Base-by-base conservation (phyloP, 2,888 invertebrate genomes). In the Holacanthella duospinosa region DNA sequence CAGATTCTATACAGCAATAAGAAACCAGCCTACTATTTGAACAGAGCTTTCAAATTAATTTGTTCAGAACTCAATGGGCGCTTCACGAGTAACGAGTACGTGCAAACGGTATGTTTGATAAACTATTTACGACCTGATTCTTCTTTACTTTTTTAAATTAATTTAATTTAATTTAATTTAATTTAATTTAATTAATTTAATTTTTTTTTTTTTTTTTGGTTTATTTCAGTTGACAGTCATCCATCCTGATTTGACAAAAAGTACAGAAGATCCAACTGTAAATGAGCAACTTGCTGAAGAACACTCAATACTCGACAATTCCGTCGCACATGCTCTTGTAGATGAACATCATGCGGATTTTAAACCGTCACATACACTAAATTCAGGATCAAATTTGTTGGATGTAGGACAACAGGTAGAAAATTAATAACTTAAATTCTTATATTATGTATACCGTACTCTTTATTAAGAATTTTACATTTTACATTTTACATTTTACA, bases 41-140 rank as follows among this genome's bases (percentile, higher is more conserved):
- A 93, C 80, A 85, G 95, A 68, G 93, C 92, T 27, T 97, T 97
- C 81, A 93, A 93, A 76, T 82, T 99, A 58, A 88, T 92, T 66
- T 99, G 99, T 79, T 92, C 93, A 0, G 93, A 94, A 78, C 83
- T 94, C 66, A 91, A 88, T 78, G 93, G 93, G 2, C 82, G 94
- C 59, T 93, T 94, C 79, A 88, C 91, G 71, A 93, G 93, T 80
- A 95, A 95, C 79, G 93, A 95, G 80, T 93, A 95, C 77, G 87
- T 92, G 61, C 89, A 95, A 77, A 94, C 93, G 69, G 88, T 89
- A 78, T 80, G 80, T 78, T n/a, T n/a, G n/a, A n/a, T n/a, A n/a
- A n/a, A n/a, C n/a, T n/a, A n/a, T n/a, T n/a, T n/a, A n/a, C n/a
- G n/a, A n/a, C 65, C 62, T 65, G 36, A 16, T 9, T 36, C 36